Base-by-base conservation (phyloP, 2,888 invertebrate species). In the Lymantria dispar region DNA sequence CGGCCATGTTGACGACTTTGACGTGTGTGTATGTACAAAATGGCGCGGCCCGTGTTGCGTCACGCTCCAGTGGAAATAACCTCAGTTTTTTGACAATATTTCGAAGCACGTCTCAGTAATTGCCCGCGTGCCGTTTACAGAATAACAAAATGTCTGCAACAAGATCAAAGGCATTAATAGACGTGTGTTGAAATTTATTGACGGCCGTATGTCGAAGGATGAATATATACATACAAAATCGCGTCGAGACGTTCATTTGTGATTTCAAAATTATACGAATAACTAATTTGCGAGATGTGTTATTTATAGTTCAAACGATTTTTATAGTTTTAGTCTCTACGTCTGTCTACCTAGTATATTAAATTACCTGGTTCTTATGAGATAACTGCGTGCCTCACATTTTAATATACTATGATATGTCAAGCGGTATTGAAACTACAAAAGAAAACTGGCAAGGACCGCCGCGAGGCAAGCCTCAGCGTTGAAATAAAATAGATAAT, bases 91-190 rank as follows among this genome's bases (percentile, higher is more conserved):
- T 79, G 79, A 82, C 78, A 77, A 81, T 80, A 80, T 79, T 80
- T 74, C 78, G 76, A 72, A 69, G 72, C 90, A 91, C 89, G 90
- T 90, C 75, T 68, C 65, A 64, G 88, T 87, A 90, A 91, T 91
- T 81, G 87, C 75, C 78, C 76, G 75, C 74, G 78, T 64, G 76
- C 60, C 78, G 82, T 76, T 77, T 71, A 70, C 81, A 60, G 90
- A 91, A 91, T 90, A 88, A 82, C 80, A 85, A 89, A 85, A 80
- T 73, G 70, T 72, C 74, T 74, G 71, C 77, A 72, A 82, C 71
- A 83, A 89, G 89, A 89, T 91, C 90, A 91, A 91, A 91, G 88
- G 85, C 82, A 79, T 70, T 80, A 80, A 83, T 86, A 87, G 84
- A 87, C 87, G 84, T 86, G 83, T 82, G 76, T 87, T 76, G 85